A percentile compares a stretch with the other conserved stretches of the same genome.
phyloP scores from a whole-genome alignment of 2,113 vertebrate species.

The Scartelaos histophorus region DNA sequence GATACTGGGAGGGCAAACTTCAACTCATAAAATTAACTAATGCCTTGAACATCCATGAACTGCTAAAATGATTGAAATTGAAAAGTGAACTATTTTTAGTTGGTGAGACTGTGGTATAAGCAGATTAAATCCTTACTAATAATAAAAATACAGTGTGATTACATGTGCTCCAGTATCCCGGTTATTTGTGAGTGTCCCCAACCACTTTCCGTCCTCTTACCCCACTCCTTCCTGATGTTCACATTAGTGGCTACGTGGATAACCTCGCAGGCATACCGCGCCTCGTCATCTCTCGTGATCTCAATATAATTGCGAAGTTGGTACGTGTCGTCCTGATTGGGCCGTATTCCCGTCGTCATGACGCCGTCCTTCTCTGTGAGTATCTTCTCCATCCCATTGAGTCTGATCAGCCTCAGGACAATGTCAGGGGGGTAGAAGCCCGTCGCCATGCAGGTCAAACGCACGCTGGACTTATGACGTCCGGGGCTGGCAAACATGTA shows the following conservation, averaged over 20 bases:
- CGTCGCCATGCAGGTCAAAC: conserved; percentile 58
- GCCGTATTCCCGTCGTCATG: rapidly evolving
- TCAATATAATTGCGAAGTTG: conserved; percentile 43
- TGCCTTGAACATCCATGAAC: no score
- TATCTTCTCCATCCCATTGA: rapidly evolving
- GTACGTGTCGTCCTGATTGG: conserved; percentile 49
- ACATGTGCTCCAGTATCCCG: no score
- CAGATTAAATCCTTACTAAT: no score
- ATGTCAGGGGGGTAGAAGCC: conserved; percentile 54
- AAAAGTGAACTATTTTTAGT: no score
- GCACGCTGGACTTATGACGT: rapidly evolving
- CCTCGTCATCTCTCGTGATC: conserved; percentile 5
- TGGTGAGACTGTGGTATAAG: no score
- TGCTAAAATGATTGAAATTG: no score
- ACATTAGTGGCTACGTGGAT: rapidly evolving
- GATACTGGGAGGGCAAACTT: no score
- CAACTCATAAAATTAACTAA: no score
- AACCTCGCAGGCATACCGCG: conserved; percentile 22
- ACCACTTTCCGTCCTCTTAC: conserved; percentile 21
- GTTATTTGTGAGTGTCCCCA: no score
- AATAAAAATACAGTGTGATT: no score
- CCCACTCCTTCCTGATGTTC: rapidly evolving
- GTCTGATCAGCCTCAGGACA: conserved; percentile 7
- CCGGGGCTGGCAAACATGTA: background rate
- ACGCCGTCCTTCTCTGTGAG: background rate